A percentile compares a stretch with the other conserved stretches of the same genome.
Conservation (phyloP, 2,113 vertebrate genomes). For the Onychorhynchus coronatus region DNA sequence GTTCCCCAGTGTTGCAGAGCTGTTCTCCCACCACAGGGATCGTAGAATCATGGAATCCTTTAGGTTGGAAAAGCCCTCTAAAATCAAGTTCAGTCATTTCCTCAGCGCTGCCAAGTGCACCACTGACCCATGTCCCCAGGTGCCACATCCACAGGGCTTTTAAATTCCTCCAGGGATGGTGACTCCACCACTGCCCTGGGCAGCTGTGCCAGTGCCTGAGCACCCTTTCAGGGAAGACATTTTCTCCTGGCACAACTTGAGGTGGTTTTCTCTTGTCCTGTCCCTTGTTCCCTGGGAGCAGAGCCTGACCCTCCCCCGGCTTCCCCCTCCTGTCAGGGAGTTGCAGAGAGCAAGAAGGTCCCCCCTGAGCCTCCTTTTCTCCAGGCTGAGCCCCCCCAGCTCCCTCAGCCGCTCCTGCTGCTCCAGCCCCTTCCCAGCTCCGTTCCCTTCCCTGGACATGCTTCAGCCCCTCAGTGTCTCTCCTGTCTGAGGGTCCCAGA, state of each 20-base stretch:
- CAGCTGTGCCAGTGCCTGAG: background rate
- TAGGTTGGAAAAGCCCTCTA: background rate
- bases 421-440: background rate
- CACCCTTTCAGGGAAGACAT: background rate
- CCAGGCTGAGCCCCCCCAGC: background rate
- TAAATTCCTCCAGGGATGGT: background rate
- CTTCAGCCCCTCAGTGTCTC: background rate
- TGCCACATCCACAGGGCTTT: background rate
- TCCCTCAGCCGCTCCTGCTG: background rate
- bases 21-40: background rate
- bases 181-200: background rate
- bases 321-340: background rate
- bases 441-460: background rate
- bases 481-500: background rate
- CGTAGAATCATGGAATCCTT: background rate
- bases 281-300: background rate
- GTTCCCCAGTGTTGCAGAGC: background rate
- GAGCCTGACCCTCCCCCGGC: fast-evolving
- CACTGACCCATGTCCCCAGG: background rate
- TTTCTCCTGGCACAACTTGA: background rate
- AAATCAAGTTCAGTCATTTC: fast-evolving
- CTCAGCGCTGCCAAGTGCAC: background rate
- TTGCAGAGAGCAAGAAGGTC: background rate
- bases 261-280: background rate
- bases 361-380: background rate